These are phyloP conservation scores for Orthosia cruda DNA, from an alignment of 2,888 invertebrate genomes.

Conservation along the genomic window DNA sequence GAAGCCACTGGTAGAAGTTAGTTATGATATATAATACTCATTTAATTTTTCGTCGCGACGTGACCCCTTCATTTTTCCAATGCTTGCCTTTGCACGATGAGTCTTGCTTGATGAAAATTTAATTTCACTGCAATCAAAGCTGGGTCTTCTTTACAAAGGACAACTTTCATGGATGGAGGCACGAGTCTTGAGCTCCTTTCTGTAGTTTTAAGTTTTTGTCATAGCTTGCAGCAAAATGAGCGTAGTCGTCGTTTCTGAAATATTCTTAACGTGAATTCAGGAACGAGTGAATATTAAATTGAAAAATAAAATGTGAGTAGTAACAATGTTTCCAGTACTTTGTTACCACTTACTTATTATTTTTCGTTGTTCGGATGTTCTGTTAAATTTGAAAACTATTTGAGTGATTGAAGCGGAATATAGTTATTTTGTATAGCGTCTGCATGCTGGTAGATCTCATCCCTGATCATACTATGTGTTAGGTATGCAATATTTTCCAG, in stretches of 20 bases:
- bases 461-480: neutral
- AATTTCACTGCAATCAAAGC: constrained; percentile 41
- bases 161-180: constrained; percentile 17
- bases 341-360: too few species aligned
- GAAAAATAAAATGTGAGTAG: neutral
- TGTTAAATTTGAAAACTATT: neutral
- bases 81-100: constrained; percentile 31
- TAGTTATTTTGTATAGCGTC: neutral
- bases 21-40: neutral
- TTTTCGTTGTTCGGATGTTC: too few species aligned
- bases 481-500: neutral
- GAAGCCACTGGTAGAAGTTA: neutral
- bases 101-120: constrained; percentile 34
- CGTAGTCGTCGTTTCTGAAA: neutral
- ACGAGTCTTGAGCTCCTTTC: neutral
- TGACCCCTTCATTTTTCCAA: constrained; percentile 39
- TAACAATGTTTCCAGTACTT: too few species aligned
- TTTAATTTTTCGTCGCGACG: constrained; percentile 11
- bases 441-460: neutral
- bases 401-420: neutral
- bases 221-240: neutral
- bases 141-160: constrained; percentile 17
- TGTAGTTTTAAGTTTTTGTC: neutral
- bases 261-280: neutral
- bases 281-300: neutral